phyloP scores from a whole-genome alignment of 2,888 invertebrate species.

The Drosophila bunnanda region DNA sequence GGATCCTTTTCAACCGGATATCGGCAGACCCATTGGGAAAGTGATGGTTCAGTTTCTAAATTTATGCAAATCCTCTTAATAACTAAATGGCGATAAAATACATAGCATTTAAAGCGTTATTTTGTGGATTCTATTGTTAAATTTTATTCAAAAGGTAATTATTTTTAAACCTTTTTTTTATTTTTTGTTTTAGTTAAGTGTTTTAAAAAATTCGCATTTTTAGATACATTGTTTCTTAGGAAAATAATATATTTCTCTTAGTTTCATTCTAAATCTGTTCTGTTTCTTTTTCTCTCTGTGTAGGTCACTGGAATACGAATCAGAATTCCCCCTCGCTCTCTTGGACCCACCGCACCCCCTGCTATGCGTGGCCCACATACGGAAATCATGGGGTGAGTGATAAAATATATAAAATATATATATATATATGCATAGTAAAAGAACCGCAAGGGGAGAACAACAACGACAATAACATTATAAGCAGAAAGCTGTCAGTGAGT shows the following conservation, averaged over 20 bases:
- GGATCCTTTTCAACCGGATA: conserved; percentile 5
- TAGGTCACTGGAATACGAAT: conserved; percentile 19
- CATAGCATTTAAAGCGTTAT: neutral
- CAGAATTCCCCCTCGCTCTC: conserved; percentile 12
- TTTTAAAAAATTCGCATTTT: too few relatives aligned
- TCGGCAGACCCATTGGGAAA: neutral
- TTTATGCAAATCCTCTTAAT: neutral
- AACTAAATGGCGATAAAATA: neutral
- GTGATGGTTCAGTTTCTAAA: neutral
- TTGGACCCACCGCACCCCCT: conserved; percentile 12
- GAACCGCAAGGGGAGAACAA: conserved; percentile 22
- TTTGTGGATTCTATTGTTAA: neutral
- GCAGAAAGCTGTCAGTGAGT: conserved; percentile 3
- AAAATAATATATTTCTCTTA: too few relatives aligned
- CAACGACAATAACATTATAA: conserved; percentile 1
- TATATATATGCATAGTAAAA: conserved; percentile 20
- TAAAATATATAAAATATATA: conserved; percentile 24
- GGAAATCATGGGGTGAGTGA: conserved; percentile 22
- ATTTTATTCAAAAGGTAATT: neutral
- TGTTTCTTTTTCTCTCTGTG: neutral
- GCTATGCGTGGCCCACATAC: conserved; percentile 33
- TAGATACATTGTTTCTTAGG: too few relatives aligned
- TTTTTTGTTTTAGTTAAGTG: too few relatives aligned
- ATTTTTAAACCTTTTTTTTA: neutral
- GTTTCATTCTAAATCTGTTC: too few relatives aligned